Base-by-base conservation (phyloP, 2,797 vertebrate species). In the Karalla daura region DNA sequence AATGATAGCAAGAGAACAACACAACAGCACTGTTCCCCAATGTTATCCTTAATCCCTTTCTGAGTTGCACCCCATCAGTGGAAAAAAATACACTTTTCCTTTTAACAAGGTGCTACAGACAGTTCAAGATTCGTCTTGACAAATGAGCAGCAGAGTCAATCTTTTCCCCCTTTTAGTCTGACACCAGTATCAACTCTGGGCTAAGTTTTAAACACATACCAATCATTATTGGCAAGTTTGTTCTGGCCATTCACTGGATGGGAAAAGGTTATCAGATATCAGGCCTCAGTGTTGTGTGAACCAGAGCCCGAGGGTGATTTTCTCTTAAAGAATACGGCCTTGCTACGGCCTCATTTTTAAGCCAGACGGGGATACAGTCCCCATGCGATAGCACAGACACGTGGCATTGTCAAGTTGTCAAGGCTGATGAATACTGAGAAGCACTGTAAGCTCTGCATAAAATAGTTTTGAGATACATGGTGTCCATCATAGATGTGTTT, bases 221-320 rank as follows among this genome's bases (percentile, higher is more conserved):
- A 79, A 47, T 88, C 89, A 90, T 92, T 93, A 90, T 82, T 86
- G 81, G 71, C 86, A 90, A 89, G 86, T 92, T 91, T 85, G 83
- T 86, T 92, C 91, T 90, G 87, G 89, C 84, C 86, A 79, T 67
- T 69, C 60, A 81, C 69, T 86, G 86, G 84, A 83, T 75, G 76
- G 74, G 52, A 70, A 70, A 70, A 81, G 80, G 79, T 86, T 87
- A 91, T 90, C 89, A 78, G 78, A 83, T 87, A 70, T 84, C 77
- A 75, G 76, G 39, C 56, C 59, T 73, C 54, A 69, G 63, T 59
- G 75, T 56, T 51, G 60, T 83, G 77, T 62, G 64, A 90, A 86
- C 63, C 37, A 61, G 87, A 76, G 74, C 84, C 68, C 39, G 17
- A 81, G 73, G 84, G 60, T 6, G 41, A 54, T 17, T 44, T 45